Percentiles rank a stretch among this genome's conserved stretches.
Conservation (phyloP, 2,888 invertebrate genomes). For the Sicus ferrugineus region DNA sequence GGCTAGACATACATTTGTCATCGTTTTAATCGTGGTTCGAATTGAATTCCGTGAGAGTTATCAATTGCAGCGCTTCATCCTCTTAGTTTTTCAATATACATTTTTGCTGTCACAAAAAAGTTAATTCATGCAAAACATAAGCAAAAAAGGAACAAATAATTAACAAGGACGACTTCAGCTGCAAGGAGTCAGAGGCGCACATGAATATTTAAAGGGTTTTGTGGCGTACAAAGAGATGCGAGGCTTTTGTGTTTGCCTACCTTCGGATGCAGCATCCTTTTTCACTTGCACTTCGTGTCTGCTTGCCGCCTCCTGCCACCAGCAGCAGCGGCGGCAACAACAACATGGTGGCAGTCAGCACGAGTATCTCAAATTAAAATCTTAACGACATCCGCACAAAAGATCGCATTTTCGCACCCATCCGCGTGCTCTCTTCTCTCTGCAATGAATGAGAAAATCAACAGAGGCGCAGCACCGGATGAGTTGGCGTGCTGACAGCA, state of each 20-base stretch:
- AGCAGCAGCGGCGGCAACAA: background rate
- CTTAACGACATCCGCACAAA: slow-evolving; percentile 41
- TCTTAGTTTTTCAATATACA: no score
- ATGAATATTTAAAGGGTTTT: background rate
- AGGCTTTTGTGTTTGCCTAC: background rate
- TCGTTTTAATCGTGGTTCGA: no score
- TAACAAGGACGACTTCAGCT: background rate
- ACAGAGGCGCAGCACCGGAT: background rate
- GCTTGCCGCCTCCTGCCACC: background rate
- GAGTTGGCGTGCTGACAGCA: background rate
- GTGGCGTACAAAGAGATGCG: background rate
- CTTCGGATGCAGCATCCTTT: background rate
- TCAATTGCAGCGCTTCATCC: no score
- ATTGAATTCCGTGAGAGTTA: no score
- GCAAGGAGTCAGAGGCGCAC: slow-evolving; percentile 9
- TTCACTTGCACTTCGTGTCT: background rate
- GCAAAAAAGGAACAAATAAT: background rate
- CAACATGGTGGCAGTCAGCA: background rate
- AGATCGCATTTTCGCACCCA: slow-evolving; percentile 27
- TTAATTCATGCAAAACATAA: slow-evolving; percentile 19
- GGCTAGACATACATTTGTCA: no score
- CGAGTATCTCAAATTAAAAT: slow-evolving; percentile 45
- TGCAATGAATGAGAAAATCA: slow-evolving; percentile 28
- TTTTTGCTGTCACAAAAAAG: background rate
- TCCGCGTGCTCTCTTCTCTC: slow-evolving; percentile 12